Evolutionary conservation across 2,888 invertebrate species (phyloP).

Genomic region (Drosophila trichaetosa): DNA sequence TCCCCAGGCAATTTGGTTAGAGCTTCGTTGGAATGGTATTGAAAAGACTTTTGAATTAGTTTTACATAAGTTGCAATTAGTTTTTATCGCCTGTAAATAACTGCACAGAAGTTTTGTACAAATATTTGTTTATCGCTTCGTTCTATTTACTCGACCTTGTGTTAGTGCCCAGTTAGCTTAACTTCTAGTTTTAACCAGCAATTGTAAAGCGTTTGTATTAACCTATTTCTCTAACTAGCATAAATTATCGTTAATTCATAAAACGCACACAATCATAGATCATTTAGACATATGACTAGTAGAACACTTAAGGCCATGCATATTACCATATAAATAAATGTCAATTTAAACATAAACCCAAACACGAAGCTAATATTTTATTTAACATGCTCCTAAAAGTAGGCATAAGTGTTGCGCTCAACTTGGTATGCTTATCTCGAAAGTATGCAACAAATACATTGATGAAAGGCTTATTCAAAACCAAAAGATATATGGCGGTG

Average conservation of each 20-base stretch:
- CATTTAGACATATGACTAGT: conserved; percentile 57
- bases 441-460: conserved; percentile 18
- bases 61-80: conserved; percentile 51
- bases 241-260: conserved; percentile 42
- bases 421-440: not conserved
- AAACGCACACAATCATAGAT: conserved; percentile 54
- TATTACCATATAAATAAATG: conserved; percentile 47
- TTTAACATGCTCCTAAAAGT: conserved; percentile 3
- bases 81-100: conserved; percentile 56
- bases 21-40: conserved; percentile 65
- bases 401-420: not conserved
- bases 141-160: conserved; percentile 21
- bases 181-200: conserved; percentile 14
- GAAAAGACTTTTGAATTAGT: conserved; percentile 72
- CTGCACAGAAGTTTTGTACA: conserved; percentile 57
- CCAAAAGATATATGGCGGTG: not conserved
- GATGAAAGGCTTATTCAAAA: not conserved
- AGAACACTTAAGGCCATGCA: conserved; percentile 50
- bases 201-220: conserved; percentile 49
- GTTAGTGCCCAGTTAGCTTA: conserved; percentile 26
- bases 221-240: conserved; percentile 40
- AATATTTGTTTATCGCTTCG: conserved; percentile 44
- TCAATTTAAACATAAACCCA: conserved; percentile 29
- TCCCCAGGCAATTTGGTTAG: conserved; percentile 34
- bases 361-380: not conserved